These are phyloP conservation scores for Seriola dumerili DNA, from an alignment of 2,113 vertebrate species.

Conservation along the genomic window DNA sequence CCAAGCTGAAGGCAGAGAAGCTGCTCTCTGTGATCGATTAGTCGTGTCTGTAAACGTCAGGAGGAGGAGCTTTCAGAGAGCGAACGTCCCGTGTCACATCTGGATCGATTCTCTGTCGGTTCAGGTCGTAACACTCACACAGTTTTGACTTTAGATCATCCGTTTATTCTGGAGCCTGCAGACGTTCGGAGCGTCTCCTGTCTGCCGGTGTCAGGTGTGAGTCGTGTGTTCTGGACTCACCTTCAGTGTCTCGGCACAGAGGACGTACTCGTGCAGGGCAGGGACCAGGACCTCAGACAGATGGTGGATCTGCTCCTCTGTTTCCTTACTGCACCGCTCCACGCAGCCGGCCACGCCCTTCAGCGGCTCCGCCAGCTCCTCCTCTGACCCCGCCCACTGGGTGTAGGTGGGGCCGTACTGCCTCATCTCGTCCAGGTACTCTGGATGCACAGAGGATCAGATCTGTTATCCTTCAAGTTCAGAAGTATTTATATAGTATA, in stretches of 20 bases:
- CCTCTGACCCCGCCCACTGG: slow-evolving; percentile 91
- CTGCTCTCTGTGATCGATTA: too few relatives aligned
- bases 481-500: too few relatives aligned
- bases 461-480: too few relatives aligned
- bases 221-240: slow-evolving; percentile 78
- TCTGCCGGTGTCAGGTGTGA: not conserved
- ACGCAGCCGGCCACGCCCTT: slow-evolving; percentile 88
- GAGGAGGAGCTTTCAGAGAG: too few relatives aligned
- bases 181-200: too few relatives aligned
- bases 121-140: too few relatives aligned
- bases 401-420: slow-evolving; percentile 88
- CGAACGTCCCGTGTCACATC: too few relatives aligned
- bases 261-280: slow-evolving; percentile 91
- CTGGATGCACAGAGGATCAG: slow-evolving; percentile 72
- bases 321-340: slow-evolving; percentile 88
- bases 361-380: slow-evolving; percentile 86
- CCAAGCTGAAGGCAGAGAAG: too few relatives aligned
- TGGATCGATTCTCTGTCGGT: too few relatives aligned
- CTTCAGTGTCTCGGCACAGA: slow-evolving; percentile 93
- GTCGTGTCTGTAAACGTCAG: too few relatives aligned
- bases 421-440: slow-evolving; percentile 91
- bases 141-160: too few relatives aligned
- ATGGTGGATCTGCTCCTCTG: slow-evolving; percentile 85
- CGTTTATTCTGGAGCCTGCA: too few relatives aligned
- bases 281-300: slow-evolving; percentile 89